phyloP scores from a whole-genome alignment of 2,113 vertebrate genomes.

The Grantiella picta region DNA sequence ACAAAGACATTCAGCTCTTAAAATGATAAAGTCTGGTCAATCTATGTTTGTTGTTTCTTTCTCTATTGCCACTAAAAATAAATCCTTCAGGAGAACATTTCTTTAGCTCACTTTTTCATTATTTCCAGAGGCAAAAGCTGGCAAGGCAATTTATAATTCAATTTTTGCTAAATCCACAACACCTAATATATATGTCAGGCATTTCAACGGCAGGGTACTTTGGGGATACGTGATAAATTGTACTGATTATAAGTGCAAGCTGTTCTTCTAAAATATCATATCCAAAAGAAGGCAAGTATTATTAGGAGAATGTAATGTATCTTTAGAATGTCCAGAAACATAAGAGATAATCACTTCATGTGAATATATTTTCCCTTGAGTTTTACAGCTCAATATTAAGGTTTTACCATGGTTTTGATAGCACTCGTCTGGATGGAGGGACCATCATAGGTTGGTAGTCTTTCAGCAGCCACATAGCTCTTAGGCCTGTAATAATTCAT shows the following conservation, averaged over 20 bases:
- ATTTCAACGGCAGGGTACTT: slow-evolving; percentile 88
- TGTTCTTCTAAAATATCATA: slow-evolving; percentile 81
- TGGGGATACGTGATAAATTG: slow-evolving; percentile 85
- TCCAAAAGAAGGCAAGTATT: slow-evolving; percentile 77
- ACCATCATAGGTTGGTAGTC: slow-evolving; percentile 58
- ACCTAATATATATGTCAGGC: slow-evolving; percentile 98
- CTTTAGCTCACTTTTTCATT: slow-evolving; percentile 81
- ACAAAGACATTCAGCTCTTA: slow-evolving; percentile 38
- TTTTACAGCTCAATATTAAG: slow-evolving; percentile 63
- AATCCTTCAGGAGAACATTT: slow-evolving; percentile 78
- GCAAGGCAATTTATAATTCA: slow-evolving; percentile 89
- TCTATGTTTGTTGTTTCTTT: slow-evolving; percentile 70
- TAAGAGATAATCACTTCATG: slow-evolving; percentile 74
- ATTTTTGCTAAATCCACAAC: slow-evolving; percentile 92
- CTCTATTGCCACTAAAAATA: slow-evolving; percentile 73
- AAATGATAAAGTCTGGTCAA: slow-evolving; percentile 72
- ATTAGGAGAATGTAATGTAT: slow-evolving; percentile 79
- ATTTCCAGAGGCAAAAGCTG: slow-evolving; percentile 86
- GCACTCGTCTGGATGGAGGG: slow-evolving; percentile 63
- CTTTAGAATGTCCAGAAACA: slow-evolving; percentile 77
- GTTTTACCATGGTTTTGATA: slow-evolving; percentile 69
- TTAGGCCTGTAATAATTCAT: slow-evolving; percentile 69
- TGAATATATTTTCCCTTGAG: slow-evolving; percentile 67
- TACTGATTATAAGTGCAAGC: slow-evolving; percentile 84
- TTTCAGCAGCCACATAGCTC: slow-evolving; percentile 68